Percentiles rank a stretch among this genome's conserved stretches.
phyloP scores from a whole-genome alignment of 1,140 invertebrate species.

The Drosophila mojavensis region DNA sequence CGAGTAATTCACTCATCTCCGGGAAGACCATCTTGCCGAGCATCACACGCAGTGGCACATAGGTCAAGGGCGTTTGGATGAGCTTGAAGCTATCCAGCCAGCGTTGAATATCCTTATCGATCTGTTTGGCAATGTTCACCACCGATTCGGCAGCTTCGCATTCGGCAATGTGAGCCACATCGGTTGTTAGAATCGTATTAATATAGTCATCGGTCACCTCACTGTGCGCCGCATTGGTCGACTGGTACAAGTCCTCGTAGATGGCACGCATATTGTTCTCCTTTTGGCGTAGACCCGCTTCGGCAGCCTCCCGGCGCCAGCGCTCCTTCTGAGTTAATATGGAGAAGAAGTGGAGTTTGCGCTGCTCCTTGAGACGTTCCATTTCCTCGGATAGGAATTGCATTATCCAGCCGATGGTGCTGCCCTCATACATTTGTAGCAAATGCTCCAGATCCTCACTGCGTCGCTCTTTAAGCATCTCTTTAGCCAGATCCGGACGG shows the following conservation, averaged over 20 bases:
- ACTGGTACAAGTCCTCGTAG: constrained; percentile 88
- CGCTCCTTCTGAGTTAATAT: constrained; percentile 88
- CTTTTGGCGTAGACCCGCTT: constrained; percentile 87
- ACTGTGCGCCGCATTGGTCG: constrained; percentile 85
- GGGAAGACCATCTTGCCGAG: constrained; percentile 53
- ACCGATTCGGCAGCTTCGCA: constrained; percentile 86
- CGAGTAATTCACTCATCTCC: constrained; percentile 29
- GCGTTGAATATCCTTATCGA: constrained; percentile 84
- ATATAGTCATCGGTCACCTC: constrained; percentile 87
- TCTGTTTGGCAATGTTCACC: constrained; percentile 85
- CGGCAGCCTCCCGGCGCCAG: constrained; percentile 87
- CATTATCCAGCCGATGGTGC: constrained; percentile 74
- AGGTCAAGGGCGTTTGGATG: constrained; percentile 81
- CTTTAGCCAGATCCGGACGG: constrained; percentile 6
- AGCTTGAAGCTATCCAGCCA: constrained; percentile 84
- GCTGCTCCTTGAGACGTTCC: constrained; percentile 88
- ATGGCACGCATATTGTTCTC: constrained; percentile 87
- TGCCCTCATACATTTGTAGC: constrained; percentile 67
- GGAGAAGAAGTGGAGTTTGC: constrained; percentile 88
- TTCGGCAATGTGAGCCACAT: constrained; percentile 86
- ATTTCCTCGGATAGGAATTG: constrained; percentile 87
- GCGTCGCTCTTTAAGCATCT: constrained; percentile 44
- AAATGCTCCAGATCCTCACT: constrained; percentile 60
- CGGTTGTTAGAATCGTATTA: constrained; percentile 87
- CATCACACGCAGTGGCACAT: constrained; percentile 65